Percentiles rank a stretch among this genome's conserved stretches.
Conservation (phyloP, 2,888 invertebrate species). For the Fragum sueziense region DNA sequence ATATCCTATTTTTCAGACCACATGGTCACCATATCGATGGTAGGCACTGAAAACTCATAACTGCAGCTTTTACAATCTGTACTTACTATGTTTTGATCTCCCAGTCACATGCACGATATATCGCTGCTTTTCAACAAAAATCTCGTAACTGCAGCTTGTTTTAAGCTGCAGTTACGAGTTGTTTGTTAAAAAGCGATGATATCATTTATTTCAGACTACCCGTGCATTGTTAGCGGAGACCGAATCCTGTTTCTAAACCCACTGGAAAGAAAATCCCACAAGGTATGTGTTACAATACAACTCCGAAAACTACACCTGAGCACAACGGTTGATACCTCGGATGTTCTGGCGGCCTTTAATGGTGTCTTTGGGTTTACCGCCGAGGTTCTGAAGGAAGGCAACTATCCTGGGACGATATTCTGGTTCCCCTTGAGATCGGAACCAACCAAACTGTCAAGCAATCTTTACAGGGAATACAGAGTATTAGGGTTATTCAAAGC, state of each 20-base stretch:
- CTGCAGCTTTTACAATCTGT: no score
- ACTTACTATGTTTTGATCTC: not conserved
- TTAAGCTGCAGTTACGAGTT: no score
- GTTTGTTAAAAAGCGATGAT: not conserved
- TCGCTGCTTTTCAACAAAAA: no score
- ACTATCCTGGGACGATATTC: conserved; percentile 74
- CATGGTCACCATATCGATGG: no score
- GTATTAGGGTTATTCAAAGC: conserved; percentile 68
- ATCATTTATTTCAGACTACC: conserved; percentile 41
- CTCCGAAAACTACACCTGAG: conserved; percentile 20
- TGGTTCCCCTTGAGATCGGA: conserved; percentile 75
- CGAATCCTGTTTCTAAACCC: conserved; percentile 51
- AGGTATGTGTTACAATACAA: conserved; percentile 36
- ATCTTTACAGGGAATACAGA: conserved; percentile 65
- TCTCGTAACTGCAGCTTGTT: no score
- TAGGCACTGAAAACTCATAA: not conserved
- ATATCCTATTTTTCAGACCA: no score
- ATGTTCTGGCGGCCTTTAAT: conserved; percentile 55
- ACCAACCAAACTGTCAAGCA: conserved; percentile 69
- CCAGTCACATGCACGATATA: no score
- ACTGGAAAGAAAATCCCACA: conserved; percentile 38
- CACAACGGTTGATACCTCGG: conserved; percentile 18
- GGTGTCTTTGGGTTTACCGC: conserved; percentile 63
- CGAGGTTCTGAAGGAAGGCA: conserved; percentile 51
- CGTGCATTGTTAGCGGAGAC: conserved; percentile 51